phyloP scores from a whole-genome alignment of 2,888 invertebrate genomes.

The Allolobophora icterica region DNA sequence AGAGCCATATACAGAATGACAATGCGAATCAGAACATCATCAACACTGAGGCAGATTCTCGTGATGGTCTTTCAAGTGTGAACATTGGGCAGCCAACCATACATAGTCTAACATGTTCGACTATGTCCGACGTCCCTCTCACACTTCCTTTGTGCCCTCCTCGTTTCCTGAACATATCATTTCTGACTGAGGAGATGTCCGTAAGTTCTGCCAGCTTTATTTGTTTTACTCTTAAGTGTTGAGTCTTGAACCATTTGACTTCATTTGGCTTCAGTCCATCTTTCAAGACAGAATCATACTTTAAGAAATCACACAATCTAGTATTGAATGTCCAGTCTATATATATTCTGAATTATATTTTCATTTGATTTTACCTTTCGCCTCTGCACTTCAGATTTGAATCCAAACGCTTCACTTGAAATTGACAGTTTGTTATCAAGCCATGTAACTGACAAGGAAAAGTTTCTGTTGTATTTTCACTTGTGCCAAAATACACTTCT shows the following conservation, averaged over 20 bases:
- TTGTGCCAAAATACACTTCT: too few species aligned
- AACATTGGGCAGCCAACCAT: neutral
- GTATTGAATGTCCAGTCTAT: neutral
- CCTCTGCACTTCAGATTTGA: too few species aligned
- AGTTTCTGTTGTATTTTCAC: too few species aligned
- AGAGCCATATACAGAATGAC: neutral
- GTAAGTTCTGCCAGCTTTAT: constrained; percentile 43
- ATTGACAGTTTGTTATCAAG: too few species aligned
- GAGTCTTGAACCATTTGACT: neutral
- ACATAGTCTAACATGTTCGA: constrained; percentile 1
- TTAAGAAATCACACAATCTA: neutral
- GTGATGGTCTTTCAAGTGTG: neutral
- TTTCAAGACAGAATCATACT: neutral
- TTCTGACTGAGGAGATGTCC: constrained; percentile 42
- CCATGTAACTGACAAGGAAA: too few species aligned
- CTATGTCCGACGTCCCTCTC: constrained; percentile 49
- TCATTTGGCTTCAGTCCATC: neutral
- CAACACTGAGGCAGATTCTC: neutral
- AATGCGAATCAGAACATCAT: neutral
- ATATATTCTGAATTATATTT: neutral
- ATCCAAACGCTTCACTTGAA: too few species aligned
- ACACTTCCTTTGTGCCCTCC: constrained; percentile 55
- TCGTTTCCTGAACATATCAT: constrained; percentile 51
- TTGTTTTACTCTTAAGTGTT: neutral
- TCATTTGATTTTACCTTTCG: too few species aligned